Percentiles rank a stretch among this genome's conserved stretches.
Conservation (phyloP, 2,888 invertebrate species). For the Oeneis ivallda region DNA sequence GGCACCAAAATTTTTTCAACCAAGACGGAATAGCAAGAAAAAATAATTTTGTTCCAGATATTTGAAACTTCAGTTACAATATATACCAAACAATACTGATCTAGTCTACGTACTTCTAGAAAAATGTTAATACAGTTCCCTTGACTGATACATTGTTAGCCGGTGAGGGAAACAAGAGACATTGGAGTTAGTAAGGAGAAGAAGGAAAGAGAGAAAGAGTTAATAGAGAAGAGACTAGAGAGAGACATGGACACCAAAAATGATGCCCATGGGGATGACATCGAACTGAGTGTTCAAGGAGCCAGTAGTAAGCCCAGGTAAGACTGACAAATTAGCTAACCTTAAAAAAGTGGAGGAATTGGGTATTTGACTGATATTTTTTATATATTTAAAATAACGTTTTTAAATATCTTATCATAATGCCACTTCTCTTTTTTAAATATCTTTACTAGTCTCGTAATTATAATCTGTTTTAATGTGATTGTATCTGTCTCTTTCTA, state of each 20-base stretch:
- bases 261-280: conserved; percentile 64
- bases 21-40: neutral
- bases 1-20: neutral
- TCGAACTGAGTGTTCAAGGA: conserved; percentile 73
- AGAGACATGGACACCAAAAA: conserved; percentile 69
- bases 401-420: too few species aligned
- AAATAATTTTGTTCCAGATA: conserved; percentile 57
- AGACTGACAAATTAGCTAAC: conserved; percentile 35
- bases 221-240: conserved; percentile 41
- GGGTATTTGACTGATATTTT: too few species aligned
- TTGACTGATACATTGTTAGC: conserved; percentile 42
- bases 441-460: too few species aligned
- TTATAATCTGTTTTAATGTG: too few species aligned
- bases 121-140: conserved; percentile 72
- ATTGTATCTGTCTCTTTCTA: too few species aligned
- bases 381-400: too few species aligned
- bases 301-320: conserved; percentile 67
- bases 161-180: conserved; percentile 36
- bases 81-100: conserved; percentile 42
- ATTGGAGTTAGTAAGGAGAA: conserved; percentile 43
- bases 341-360: too few species aligned
- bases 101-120: conserved; percentile 61
- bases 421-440: too few species aligned
- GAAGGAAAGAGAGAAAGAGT: conserved; percentile 37
- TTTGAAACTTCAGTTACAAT: conserved; percentile 43